Base-by-base conservation (phyloP, 1,140 invertebrate species). In the Tetragonula clypearis region DNA sequence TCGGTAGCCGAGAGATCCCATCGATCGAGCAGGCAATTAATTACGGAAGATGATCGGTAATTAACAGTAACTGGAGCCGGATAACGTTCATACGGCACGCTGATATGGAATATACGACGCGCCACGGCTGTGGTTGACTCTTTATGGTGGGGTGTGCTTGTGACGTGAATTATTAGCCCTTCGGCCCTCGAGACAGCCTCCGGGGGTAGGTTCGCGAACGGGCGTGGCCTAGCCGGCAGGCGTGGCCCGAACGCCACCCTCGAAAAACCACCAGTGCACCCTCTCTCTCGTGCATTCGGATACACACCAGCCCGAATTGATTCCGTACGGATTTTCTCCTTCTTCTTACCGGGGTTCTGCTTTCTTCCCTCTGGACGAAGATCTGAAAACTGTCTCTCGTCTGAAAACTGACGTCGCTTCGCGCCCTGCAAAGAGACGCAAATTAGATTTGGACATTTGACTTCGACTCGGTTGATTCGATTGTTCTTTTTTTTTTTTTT, bases 151-250 rank as follows among this genome's bases (percentile, higher is more conserved):
- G 92, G 92, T 91, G 92, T 95, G 94, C 90, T 89, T 80, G 88
- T 94, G 94, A 94, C 94, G 91, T 94, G 92, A 95, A 94, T 94
- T 95, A 95, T 95, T 95, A 93, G 92, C 91, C 91, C 93, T 92
- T 90, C 88, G 85, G 90, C 77, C 82, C 84, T 81, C 73, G 79
- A 84, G 85, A 82, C 79, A 71, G 62, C 88, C 88, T 74, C n/a
- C 65, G 85, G 73, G 78, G 84, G 82, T 77, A 65, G 77, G 86
- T 65, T 88, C 65, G 53, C 78, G 53, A 26, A 72, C 79, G 86
- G 88, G 88, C 88, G 88, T 90, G 88, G 88, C 86, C 35, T 90
- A 62, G 69, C 75, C 80, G 85, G 86, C 90, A 89, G 94, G 93
- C 92, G 93, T 93, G 93, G 93, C 91, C 87, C 91, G 68, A 68